Conservation (phyloP, 1,140 invertebrate genomes). For the Neotoxoptera formosana region DNA sequence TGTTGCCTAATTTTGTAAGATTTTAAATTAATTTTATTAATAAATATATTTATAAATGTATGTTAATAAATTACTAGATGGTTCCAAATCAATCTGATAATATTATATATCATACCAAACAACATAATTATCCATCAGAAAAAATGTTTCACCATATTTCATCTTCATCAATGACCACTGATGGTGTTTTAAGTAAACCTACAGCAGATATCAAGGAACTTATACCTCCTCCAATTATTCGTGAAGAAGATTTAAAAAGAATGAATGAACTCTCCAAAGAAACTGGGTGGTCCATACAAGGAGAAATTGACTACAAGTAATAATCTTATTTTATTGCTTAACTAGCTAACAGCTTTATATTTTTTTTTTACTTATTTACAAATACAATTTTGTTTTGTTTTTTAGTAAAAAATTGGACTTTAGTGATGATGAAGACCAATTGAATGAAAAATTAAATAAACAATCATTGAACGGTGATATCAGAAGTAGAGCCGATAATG, state of each 20-base stretch:
- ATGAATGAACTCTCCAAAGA: conserved; percentile 91
- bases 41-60: background rate
- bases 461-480: conserved; percentile 48
- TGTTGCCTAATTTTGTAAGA: conserved; percentile 56
- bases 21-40: background rate
- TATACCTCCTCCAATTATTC: conserved; percentile 81
- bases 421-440: conserved; percentile 84
- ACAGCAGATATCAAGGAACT: conserved; percentile 61
- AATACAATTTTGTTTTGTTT: conserved; percentile 60
- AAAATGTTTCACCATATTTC: conserved; percentile 45
- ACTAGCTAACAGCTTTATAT: background rate
- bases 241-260: conserved; percentile 88
- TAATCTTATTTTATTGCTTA: conserved; percentile 60
- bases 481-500: conserved; percentile 27
- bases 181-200: conserved; percentile 29
- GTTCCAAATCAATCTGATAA: conserved; percentile 53
- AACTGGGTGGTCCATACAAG: conserved; percentile 88
- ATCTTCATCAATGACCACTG: background rate
- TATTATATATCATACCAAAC: conserved; percentile 44
- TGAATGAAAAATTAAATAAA: conserved; percentile 59
- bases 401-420: conserved; percentile 88
- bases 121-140: conserved; percentile 41
- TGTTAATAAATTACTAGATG: conserved; percentile 38
- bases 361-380: background rate
- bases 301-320: conserved; percentile 93